These are phyloP conservation scores for Drosophila nr. perissopoda DNA, from an alignment of 2,888 invertebrate species.

Conservation along the genomic window DNA sequence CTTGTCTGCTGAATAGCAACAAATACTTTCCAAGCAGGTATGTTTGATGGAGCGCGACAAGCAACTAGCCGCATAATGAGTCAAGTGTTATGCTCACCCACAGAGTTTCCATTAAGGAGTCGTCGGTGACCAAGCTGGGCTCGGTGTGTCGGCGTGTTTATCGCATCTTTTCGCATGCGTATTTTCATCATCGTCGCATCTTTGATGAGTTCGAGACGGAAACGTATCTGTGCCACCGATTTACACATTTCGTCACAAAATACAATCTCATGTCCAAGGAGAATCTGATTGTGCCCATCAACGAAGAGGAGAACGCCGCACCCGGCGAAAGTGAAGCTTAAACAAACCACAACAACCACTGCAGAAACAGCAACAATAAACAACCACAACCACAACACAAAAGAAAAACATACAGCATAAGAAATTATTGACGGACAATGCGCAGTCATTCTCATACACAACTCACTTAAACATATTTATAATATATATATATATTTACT, in stretches of 20 bases:
- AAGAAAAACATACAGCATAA: conserved; percentile 50
- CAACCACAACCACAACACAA: conserved; percentile 22
- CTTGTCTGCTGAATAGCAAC: conserved; percentile 98
- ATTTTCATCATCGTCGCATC: conserved; percentile 98
- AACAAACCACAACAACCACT: conserved; percentile 48
- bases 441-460: conserved; percentile 53
- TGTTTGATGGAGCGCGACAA: conserved; percentile 25
- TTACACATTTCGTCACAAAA: conserved; percentile 99
- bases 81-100: conserved; percentile 76
- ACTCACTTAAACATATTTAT: conserved; percentile 67
- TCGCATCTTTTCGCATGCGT: conserved; percentile 99
- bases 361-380: conserved; percentile 21
- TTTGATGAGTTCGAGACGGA: conserved; percentile 99
- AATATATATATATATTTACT: conserved; percentile 64
- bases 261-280: conserved; percentile 99
- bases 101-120: conserved; percentile 99
- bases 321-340: conserved; percentile 86
- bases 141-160: conserved; percentile 99
- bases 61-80: conserved; percentile 50
- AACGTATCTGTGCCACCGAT: conserved; percentile 97
- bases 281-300: conserved; percentile 98
- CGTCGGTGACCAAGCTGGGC: conserved; percentile 98
- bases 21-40: conserved; percentile 99
- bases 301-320: conserved; percentile 90
- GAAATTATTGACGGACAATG: conserved; percentile 47